Conservation (phyloP, 2,888 invertebrate species). For the Cynaeus angustus region DNA sequence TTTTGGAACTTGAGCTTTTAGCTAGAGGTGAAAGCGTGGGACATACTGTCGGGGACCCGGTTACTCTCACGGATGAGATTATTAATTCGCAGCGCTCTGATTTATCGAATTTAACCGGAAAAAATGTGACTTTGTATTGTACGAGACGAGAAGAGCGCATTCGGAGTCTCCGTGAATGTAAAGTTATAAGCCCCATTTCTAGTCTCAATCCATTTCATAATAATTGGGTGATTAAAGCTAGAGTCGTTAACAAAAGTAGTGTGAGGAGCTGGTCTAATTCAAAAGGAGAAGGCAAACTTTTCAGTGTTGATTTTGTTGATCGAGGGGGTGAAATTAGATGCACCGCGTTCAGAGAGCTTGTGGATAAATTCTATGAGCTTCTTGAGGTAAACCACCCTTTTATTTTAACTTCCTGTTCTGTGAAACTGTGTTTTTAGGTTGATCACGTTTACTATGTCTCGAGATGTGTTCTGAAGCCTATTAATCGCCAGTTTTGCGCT, state of each 20-base stretch:
- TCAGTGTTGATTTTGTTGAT: conserved; percentile 93
- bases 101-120: not conserved
- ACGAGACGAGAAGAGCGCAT: not conserved
- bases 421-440: conserved; percentile 62
- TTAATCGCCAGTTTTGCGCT: conserved; percentile 90
- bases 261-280: conserved; percentile 94
- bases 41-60: conserved; percentile 86
- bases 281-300: conserved; percentile 93
- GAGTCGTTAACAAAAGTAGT: conserved; percentile 87
- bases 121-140: not conserved
- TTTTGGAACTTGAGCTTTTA: conserved; percentile 85
- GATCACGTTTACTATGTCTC: conserved; percentile 92
- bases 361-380: conserved; percentile 91
- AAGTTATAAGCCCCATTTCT: conserved; percentile 77
- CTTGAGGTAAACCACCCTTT: conserved; percentile 83
- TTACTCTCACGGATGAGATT: conserved; percentile 53
- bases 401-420: not conserved
- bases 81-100: not conserved
- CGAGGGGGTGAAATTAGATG: conserved; percentile 95
- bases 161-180: not conserved
- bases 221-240: conserved; percentile 95
- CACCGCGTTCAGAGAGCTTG: conserved; percentile 90
- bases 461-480: conserved; percentile 89
- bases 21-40: conserved; percentile 82
- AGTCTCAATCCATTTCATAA: conserved; percentile 96